These are phyloP conservation scores for Dreissena rostriformis DNA, from an alignment of 1,140 invertebrate genomes.

Conservation along the genomic window DNA sequence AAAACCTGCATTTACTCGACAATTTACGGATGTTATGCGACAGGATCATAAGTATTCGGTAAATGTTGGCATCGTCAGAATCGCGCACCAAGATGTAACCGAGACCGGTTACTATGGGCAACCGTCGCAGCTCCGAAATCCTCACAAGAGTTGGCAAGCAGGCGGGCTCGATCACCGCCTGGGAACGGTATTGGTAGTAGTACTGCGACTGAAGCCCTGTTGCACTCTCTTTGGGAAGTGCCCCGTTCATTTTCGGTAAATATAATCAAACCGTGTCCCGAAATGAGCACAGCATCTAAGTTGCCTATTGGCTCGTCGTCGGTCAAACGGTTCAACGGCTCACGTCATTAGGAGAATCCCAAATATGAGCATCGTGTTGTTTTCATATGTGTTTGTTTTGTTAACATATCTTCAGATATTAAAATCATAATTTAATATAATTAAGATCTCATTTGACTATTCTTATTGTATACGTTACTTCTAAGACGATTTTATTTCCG, in stretches of 20 bases:
- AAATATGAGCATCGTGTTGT: slow-evolving; percentile 31
- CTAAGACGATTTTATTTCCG: no score
- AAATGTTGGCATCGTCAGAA: slow-evolving; percentile 33
- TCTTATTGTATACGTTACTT: no score
- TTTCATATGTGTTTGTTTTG: no score
- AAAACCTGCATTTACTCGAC: slow-evolving; percentile 47
- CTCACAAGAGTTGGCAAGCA: slow-evolving; percentile 24
- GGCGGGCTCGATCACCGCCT: slow-evolving; percentile 42
- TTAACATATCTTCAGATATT: no score
- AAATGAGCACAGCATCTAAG: neutral
- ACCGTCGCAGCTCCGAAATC: slow-evolving; percentile 20
- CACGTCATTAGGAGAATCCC: slow-evolving; percentile 51
- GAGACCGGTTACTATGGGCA: slow-evolving; percentile 48
- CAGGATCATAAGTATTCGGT: slow-evolving; percentile 29
- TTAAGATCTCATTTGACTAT: no score
- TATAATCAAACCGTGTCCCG: slow-evolving; percentile 36
- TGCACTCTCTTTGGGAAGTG: slow-evolving; percentile 36
- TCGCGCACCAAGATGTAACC: slow-evolving; percentile 39
- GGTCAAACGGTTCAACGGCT: slow-evolving; percentile 48
- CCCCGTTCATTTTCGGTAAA: slow-evolving; percentile 47
- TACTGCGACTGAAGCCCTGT: slow-evolving; percentile 34
- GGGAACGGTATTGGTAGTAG: slow-evolving; percentile 22
- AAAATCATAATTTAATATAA: no score
- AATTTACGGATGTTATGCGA: slow-evolving; percentile 47
- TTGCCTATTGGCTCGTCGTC: slow-evolving; percentile 32